Conservation (phyloP, 1,140 invertebrate species). For the Campoletis sonorensis region DNA sequence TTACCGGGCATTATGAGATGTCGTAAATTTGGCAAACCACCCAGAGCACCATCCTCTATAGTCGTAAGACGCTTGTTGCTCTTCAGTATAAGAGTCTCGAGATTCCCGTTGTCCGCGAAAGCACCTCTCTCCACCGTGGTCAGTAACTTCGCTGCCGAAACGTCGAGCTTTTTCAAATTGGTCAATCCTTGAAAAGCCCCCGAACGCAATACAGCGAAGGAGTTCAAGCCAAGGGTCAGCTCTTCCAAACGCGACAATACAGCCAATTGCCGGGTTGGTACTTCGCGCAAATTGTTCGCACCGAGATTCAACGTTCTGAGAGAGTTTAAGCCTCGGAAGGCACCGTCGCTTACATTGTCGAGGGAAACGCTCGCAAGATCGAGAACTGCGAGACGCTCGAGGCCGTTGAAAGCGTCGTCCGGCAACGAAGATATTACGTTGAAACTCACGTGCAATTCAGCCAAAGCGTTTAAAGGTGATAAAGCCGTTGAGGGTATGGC, state of each 20-base stretch:
- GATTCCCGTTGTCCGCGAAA: constrained; percentile 87
- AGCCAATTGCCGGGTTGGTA: constrained; percentile 86
- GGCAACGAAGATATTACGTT: constrained; percentile 87
- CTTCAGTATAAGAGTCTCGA: constrained; percentile 86
- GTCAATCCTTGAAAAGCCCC: constrained; percentile 86
- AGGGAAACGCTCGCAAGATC: constrained; percentile 89
- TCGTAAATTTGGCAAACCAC: constrained; percentile 86
- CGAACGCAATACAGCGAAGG: constrained; percentile 81
- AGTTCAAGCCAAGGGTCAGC: constrained; percentile 89
- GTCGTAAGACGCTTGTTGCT: constrained; percentile 85
- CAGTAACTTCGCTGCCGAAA: constrained; percentile 85
- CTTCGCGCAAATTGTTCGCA: constrained; percentile 84
- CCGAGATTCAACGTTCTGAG: constrained; percentile 86
- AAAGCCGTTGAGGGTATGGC: constrained; percentile 85
- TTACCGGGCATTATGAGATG: constrained; percentile 88
- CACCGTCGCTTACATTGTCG: constrained; percentile 84
- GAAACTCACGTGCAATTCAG: constrained; percentile 88
- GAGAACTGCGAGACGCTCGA: constrained; percentile 84
- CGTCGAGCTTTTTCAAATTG: constrained; percentile 85
- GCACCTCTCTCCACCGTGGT: constrained; percentile 84
- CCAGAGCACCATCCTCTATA: constrained; percentile 85
- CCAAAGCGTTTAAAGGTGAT: constrained; percentile 83
- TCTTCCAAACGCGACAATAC: constrained; percentile 86
- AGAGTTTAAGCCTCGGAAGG: constrained; percentile 85
- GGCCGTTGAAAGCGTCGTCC: constrained; percentile 85